These are phyloP conservation scores for Druon quercuslanigerum DNA, from an alignment of 1,140 invertebrate genomes.

Conservation along the genomic window DNA sequence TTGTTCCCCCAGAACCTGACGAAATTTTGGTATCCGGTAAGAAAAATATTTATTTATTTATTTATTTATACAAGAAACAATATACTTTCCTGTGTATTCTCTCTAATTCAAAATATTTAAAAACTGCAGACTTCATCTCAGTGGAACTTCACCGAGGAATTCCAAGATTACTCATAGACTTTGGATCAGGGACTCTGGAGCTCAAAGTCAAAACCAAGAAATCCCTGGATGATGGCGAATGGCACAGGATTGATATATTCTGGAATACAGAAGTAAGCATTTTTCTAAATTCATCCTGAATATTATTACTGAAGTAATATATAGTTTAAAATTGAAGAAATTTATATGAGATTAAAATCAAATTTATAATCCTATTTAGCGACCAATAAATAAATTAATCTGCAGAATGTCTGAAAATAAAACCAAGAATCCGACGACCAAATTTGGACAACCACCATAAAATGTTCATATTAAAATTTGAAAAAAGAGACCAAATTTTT, in stretches of 20 bases:
- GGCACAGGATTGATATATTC: constrained; percentile 97
- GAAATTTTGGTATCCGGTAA: constrained; percentile 89
- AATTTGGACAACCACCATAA: no score
- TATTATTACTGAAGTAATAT: no score
- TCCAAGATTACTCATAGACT: constrained; percentile 93
- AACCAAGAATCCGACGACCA: no score
- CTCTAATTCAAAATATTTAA: background rate
- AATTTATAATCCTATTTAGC: no score
- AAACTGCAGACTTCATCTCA: constrained; percentile 88
- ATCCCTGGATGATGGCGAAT: constrained; percentile 93
- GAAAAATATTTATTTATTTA: background rate
- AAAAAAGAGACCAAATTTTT: no score
- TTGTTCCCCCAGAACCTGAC: constrained; percentile 91
- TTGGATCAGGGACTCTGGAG: constrained; percentile 95
- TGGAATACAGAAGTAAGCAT: constrained; percentile 89
- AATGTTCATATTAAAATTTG: no score
- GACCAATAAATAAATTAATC: no score
- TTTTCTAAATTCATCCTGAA: background rate
- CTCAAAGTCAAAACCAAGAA: constrained; percentile 91
- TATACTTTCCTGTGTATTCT: background rate
- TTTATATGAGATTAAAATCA: no score
- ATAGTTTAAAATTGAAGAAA: no score
- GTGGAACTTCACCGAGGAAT: constrained; percentile 93
- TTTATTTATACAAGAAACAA: background rate
- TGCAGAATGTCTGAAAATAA: no score